Evolutionary conservation across 2,797 vertebrate species (phyloP).

Genomic region (Oryzias sinensis): DNA sequence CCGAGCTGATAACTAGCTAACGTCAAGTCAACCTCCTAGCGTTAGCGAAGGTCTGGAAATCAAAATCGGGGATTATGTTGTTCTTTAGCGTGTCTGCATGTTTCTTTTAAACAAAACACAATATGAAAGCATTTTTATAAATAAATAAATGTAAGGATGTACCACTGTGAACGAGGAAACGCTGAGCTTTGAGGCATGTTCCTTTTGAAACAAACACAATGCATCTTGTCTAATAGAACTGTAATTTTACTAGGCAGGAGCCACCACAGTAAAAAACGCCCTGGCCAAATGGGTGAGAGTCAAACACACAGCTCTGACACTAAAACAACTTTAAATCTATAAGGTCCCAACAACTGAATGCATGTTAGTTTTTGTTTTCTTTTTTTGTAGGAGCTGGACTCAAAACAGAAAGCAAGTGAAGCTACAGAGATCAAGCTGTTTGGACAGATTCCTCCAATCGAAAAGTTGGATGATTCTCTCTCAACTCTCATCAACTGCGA

Average conservation of each 20-base stretch:
- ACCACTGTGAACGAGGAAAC: too few species aligned
- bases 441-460: slow-evolving; percentile 90
- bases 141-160: too few species aligned
- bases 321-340: neutral
- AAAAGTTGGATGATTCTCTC: slow-evolving; percentile 93
- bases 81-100: too few species aligned
- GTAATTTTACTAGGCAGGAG: slow-evolving; percentile 57
- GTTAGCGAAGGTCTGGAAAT: too few species aligned
- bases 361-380: neutral
- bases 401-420: slow-evolving; percentile 85
- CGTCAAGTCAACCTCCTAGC: too few species aligned
- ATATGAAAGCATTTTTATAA: too few species aligned
- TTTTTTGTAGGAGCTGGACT: slow-evolving; percentile 85
- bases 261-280: slow-evolving; percentile 60
- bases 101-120: too few species aligned
- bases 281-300: slow-evolving; percentile 63
- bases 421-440: slow-evolving; percentile 91
- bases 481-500: slow-evolving; percentile 88
- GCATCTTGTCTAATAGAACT: slow-evolving; percentile 12
- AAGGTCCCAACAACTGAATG: neutral
- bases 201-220: neutral
- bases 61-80: too few species aligned
- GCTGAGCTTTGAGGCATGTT: too few species aligned
- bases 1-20: too few species aligned
- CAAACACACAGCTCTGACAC: neutral